Base-by-base conservation (phyloP, 2,797 vertebrate genomes). In the Chelon labrosus region DNA sequence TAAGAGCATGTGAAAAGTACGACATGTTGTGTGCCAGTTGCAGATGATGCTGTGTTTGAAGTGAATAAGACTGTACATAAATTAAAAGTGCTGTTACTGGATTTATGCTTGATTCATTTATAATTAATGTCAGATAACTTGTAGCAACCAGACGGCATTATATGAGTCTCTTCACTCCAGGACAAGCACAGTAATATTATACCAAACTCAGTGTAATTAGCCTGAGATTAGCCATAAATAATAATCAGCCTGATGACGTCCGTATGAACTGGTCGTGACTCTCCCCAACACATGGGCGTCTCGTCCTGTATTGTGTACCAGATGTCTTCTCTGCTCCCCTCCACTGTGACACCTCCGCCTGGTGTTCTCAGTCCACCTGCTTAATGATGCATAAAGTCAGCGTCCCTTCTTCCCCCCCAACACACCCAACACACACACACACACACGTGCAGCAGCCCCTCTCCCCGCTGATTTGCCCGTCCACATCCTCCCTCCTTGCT, bases 321-420 rank as follows among this genome's bases (percentile, higher is more conserved):
- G 88, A 93, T 93, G 92, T 91, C 91, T 76, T 5, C 82, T 86
- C 80, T 49, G 64, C 83, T 83, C 54, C 78, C 46, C 75, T 76
- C 83, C 62, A 72, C 73, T 69, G 76, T 73, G 77, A 77, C 71
- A 70, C 73, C 83, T 71, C 75, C 20, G 82, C 88, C 82, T 86
- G 88, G 85, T 89, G 85, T 89, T 92, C 75, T 91, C 75, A 79
- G 80, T 90, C 85, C 82, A 89, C 79, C 84, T 89, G 91, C 85
- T 86, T 93, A 92, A 92, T 94, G 93, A 94, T 91, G 91, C 91
- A 90, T 88, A 81, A 91, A 90, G 85, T 70, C 84, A 85, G 68
- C 77, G 60, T 83, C 83, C 77, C 80, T 61, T 61, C 83, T 74
- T 50, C 77, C 79, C 66, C 62, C 58, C 39, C 17, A 54, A 70